A percentile compares a stretch with the other conserved stretches of the same genome.
Evolutionary conservation across 2,888 invertebrate genomes (phyloP).

Genomic region (Tupiocoris notatus): DNA sequence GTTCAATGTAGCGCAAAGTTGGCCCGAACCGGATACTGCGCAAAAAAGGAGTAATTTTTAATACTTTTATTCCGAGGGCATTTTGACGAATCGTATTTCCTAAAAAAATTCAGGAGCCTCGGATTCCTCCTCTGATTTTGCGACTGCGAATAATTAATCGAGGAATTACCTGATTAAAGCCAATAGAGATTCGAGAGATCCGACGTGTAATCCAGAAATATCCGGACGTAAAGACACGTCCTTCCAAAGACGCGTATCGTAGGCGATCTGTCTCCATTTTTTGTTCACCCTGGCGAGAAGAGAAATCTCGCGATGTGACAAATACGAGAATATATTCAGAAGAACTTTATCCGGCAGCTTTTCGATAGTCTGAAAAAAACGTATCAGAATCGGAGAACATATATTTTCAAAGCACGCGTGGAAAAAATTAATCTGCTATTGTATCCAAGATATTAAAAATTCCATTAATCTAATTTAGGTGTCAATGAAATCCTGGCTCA

Average conservation of each 20-base stretch:
- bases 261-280: constrained; percentile 93
- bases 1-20: constrained; percentile 83
- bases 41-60: too few species aligned
- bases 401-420: too few species aligned
- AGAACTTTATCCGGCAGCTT: constrained; percentile 96
- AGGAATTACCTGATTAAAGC: constrained; percentile 46
- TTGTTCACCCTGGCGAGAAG: constrained; percentile 91
- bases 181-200: constrained; percentile 72
- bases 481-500: too few species aligned
- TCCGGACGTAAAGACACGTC: constrained; percentile 95
- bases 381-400: too few species aligned
- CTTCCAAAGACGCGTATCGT: constrained; percentile 93
- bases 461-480: too few species aligned
- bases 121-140: too few species aligned
- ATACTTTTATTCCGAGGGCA: too few species aligned
- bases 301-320: constrained; percentile 91
- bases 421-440: too few species aligned
- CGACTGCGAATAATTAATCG: too few species aligned
- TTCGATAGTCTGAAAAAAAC: constrained; percentile 75
- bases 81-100: too few species aligned
- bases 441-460: too few species aligned
- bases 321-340: constrained; percentile 88
- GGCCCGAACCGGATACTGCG: constrained; percentile 77
- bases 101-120: too few species aligned
- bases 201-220: constrained; percentile 90